These are phyloP conservation scores for Hermaeophaga mercurialis DNA, from an alignment of 2,888 invertebrate genomes.

Conservation along the genomic window DNA sequence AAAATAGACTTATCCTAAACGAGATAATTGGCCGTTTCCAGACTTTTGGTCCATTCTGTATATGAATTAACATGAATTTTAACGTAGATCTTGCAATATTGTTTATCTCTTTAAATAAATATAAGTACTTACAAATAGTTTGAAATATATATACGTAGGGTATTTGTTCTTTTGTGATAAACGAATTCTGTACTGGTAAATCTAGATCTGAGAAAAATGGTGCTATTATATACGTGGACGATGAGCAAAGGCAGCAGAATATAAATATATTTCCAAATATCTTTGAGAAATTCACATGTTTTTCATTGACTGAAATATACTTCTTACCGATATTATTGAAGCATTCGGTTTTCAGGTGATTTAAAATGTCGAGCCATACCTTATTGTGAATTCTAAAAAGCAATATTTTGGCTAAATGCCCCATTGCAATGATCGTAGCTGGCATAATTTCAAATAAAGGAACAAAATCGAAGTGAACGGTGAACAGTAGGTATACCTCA, in stretches of 20 bases:
- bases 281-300: neutral
- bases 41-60: too few relatives aligned
- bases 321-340: neutral
- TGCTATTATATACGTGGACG: neutral
- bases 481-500: neutral
- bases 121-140: neutral
- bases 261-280: constrained; percentile 5
- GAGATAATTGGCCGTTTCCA: too few relatives aligned
- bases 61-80: too few relatives aligned
- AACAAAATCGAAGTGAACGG: neutral
- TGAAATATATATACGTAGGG: neutral
- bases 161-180: neutral
- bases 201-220: neutral
- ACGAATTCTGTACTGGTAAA: constrained; percentile 4
- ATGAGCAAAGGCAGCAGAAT: neutral
- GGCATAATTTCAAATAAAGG: neutral
- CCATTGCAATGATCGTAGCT: neutral
- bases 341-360: neutral
- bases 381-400: neutral
- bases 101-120: too few relatives aligned
- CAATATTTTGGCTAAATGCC: neutral
- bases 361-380: neutral
- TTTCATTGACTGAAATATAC: neutral
- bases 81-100: too few relatives aligned
- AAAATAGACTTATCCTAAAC: too few relatives aligned